Evolutionary conservation across 2,888 invertebrate genomes (phyloP).

Genomic region (Apamea monoglypha): DNA sequence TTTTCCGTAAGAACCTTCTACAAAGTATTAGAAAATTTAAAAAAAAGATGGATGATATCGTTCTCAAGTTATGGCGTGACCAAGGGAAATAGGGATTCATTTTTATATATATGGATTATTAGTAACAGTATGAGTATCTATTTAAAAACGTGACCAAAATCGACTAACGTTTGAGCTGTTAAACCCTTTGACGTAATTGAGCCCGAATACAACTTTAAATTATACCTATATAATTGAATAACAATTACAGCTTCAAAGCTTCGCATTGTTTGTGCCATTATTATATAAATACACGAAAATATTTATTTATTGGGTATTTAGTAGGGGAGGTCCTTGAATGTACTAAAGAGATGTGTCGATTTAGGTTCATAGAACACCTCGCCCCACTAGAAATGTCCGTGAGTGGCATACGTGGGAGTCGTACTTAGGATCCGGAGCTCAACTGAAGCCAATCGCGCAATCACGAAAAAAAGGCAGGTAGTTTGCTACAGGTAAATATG

Average conservation of each 20-base stretch:
- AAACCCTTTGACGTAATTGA: neutral
- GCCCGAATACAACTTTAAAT: conserved; percentile 5
- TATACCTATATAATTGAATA: conserved; percentile 7
- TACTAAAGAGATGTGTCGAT: neutral
- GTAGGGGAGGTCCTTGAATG: neutral
- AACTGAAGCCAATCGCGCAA: neutral
- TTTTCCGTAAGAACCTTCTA: no score
- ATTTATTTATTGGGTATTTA: conserved; percentile 2
- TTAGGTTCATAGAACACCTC: neutral
- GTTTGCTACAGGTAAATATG: neutral
- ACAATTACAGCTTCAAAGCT: conserved; percentile 8
- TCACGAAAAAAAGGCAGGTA: neutral
- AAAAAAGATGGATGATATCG: no score
- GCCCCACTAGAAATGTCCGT: neutral
- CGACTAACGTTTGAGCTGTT: neutral
- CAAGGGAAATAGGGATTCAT: no score
- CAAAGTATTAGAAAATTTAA: no score
- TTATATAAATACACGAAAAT: neutral
- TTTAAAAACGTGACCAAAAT: neutral
- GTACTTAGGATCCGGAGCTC: neutral
- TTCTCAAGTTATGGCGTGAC: no score
- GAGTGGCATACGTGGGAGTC: neutral
- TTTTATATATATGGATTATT: no score
- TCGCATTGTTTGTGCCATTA: conserved; percentile 16
- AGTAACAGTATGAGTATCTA: neutral